phyloP scores from a whole-genome alignment of 1,140 invertebrate genomes.

The Hylaeus anthracinus region DNA sequence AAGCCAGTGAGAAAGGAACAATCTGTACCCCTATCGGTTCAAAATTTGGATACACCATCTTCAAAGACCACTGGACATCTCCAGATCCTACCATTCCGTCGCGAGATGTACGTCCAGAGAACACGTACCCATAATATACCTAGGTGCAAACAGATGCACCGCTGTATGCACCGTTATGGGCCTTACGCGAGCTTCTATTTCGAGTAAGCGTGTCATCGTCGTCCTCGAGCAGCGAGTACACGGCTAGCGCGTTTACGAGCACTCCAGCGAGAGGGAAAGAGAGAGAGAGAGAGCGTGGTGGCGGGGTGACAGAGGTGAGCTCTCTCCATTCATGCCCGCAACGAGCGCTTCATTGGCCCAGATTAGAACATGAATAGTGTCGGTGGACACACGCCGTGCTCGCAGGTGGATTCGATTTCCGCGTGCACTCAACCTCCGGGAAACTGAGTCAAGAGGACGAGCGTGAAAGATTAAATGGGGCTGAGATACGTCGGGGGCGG shows the following conservation, averaged over 20 bases:
- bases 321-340: constrained; percentile 60
- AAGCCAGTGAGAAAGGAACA: too few species aligned
- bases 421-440: constrained; percentile 36
- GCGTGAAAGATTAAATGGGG: constrained; percentile 50
- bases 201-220: constrained; percentile 61
- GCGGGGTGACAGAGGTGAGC: neutral
- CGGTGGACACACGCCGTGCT: constrained; percentile 37
- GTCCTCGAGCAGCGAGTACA: constrained; percentile 20
- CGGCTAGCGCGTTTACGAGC: constrained; percentile 29
- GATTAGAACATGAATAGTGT: constrained; percentile 67
- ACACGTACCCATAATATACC: neutral
- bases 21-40: too few species aligned
- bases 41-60: too few species aligned
- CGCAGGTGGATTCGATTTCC: constrained; percentile 54
- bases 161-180: constrained; percentile 39
- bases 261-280: neutral
- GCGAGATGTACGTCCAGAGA: neutral
- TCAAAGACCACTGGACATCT: too few species aligned
- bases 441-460: constrained; percentile 51
- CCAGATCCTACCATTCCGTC: too few species aligned
- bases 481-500: constrained; percentile 28
- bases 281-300: neutral
- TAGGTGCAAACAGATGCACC: constrained; percentile 16
- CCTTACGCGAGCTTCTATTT: constrained; percentile 64
- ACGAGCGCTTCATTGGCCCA: constrained; percentile 68